Base-by-base conservation (phyloP, 2,797 vertebrate genomes). In the Knipowitschia caucasica region DNA sequence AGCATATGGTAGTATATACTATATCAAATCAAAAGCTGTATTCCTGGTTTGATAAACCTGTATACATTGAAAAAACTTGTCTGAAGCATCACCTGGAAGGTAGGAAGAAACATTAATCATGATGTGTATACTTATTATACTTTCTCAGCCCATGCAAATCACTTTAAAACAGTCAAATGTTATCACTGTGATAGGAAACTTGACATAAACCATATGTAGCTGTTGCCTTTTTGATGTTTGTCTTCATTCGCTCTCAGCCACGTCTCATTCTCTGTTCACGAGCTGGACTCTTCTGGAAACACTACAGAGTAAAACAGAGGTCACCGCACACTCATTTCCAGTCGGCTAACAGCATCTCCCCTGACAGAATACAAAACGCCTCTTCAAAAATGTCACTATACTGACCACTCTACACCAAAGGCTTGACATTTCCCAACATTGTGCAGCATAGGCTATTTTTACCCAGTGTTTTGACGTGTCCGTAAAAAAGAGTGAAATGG, bases 281-380 rank as follows among this genome's bases (percentile, higher is more conserved):
- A 78, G 64, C 34, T 65, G 64, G 68, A 71, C 73, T 73, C 69
- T 62, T 49, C 68, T 50, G 63, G 64, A 31, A 54, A 72, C 60
- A 50, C 15, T 56, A 51, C 20, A 65, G 62, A 77, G 67, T 78
- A 49, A n/a, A 75, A 78, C 59, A 56, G 80, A 82, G 78, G 86
- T 82, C 78, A 77, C 62, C 50, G 50, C 14, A 4, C 60, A 5
- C 65, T 65, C 64, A 75, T 76, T 76, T 69, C 59, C 73, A 71
- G 54, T 46, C 51, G 4, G 30, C 55, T 67, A 79, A 72, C 60
- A 65, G 68, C 54, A 42, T 71, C 55, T 64, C 51, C 44, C 50
- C 53, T 38, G 60, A 52, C 68, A 69, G 64, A 70, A 81, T 71
- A 71, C 61, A 61, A 78, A 85, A 68, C 63, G 61, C 31, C 65